These are phyloP conservation scores for Anthophora plumipes DNA, from an alignment of 2,888 invertebrate genomes.

Conservation along the genomic window DNA sequence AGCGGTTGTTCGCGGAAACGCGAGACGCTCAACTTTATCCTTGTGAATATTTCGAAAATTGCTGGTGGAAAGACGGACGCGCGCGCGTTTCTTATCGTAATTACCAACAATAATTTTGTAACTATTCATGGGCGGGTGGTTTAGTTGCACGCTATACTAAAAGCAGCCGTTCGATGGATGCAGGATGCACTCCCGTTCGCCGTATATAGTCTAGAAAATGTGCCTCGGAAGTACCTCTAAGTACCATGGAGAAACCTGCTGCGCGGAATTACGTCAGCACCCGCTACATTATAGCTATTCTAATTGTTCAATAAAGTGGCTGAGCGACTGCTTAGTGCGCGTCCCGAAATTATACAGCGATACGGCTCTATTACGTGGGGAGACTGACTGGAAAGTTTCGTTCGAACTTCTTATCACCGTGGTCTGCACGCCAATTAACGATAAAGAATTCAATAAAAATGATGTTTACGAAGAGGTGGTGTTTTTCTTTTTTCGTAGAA, in stretches of 20 bases:
- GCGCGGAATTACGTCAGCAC: conserved; percentile 59
- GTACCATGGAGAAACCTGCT: conserved; percentile 59
- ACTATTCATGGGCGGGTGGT: conserved; percentile 54
- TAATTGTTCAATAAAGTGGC: conserved; percentile 64
- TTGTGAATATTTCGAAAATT: conserved; percentile 48
- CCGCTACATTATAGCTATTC: conserved; percentile 53
- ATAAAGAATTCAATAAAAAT: not conserved
- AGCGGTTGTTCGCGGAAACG: not conserved
- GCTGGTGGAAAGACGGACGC: conserved; percentile 41
- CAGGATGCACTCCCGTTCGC: conserved; percentile 61
- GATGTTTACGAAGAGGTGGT: not conserved
- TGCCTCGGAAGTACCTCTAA: conserved; percentile 59
- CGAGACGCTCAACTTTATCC: conserved; percentile 1
- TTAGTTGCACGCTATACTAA: conserved; percentile 60
- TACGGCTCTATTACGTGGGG: not conserved
- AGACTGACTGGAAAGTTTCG: not conserved
- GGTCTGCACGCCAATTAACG: not conserved
- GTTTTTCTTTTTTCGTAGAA: not conserved
- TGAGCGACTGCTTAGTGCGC: conserved; percentile 18
- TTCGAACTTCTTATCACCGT: not conserved
- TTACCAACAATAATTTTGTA: conserved; percentile 63
- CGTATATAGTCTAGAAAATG: conserved; percentile 66
- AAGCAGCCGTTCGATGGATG: conserved; percentile 69
- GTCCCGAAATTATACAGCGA: conserved; percentile 25
- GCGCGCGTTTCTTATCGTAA: conserved; percentile 57